Conservation (phyloP, 2,888 invertebrate genomes). For the Odontomyia ornata region DNA sequence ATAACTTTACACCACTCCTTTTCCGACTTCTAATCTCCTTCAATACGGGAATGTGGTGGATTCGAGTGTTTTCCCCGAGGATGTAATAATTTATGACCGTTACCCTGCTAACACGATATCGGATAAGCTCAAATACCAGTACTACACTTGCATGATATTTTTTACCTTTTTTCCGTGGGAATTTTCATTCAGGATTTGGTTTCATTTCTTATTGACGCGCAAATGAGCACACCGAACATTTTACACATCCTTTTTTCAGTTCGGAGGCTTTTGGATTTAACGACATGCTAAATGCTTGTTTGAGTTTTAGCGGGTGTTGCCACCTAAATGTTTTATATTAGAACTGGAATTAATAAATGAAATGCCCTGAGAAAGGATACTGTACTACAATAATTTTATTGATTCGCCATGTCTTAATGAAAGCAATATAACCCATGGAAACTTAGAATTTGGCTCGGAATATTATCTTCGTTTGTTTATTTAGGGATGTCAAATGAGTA, state of each 20-base stretch:
- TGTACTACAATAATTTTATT: too few relatives aligned
- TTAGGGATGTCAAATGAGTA: too few relatives aligned
- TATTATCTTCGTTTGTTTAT: too few relatives aligned
- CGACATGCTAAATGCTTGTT: not conserved
- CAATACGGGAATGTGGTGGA: not conserved
- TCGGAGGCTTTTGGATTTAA: not conserved
- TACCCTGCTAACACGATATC: not conserved
- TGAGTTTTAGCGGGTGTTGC: not conserved
- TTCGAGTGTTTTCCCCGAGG: constrained; percentile 19
- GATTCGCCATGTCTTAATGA: too few relatives aligned
- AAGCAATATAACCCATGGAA: too few relatives aligned
- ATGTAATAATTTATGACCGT: constrained; percentile 24
- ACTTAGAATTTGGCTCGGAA: too few relatives aligned
- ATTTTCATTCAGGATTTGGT: not conserved
- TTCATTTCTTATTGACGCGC: not conserved
- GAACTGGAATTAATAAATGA: too few relatives aligned
- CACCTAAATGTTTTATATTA: too few relatives aligned
- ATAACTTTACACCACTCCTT: constrained; percentile 34
- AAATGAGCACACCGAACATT: not conserved
- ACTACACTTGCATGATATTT: not conserved
- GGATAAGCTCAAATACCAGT: too few relatives aligned
- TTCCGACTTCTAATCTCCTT: not conserved
- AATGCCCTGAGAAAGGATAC: too few relatives aligned
- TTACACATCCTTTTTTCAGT: not conserved
- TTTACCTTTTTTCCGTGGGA: not conserved